Percentiles rank a stretch among this genome's conserved stretches.
phyloP scores from a whole-genome alignment of 1,140 invertebrate genomes.

The Drosophila orosa region DNA sequence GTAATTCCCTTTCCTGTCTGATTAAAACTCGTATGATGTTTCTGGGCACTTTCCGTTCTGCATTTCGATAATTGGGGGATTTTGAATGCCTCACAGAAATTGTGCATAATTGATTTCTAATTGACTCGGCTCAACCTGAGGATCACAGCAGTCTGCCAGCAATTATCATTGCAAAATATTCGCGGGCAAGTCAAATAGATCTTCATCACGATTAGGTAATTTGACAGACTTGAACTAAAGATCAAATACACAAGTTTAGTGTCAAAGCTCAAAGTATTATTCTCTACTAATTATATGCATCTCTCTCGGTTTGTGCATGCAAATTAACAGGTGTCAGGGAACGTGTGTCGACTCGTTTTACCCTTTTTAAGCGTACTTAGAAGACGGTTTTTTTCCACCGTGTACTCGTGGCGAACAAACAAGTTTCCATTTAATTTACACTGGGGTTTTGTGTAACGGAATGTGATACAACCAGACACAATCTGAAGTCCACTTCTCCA shows the following conservation, averaged over 20 bases:
- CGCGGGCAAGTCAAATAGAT: neutral
- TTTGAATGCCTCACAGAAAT: neutral
- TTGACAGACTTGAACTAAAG: neutral
- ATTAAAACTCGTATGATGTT: conserved; percentile 30
- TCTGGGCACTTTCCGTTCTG: neutral
- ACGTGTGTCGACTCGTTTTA: neutral
- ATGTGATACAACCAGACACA: conserved; percentile 21
- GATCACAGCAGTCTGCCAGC: conserved; percentile 10
- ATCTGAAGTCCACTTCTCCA: conserved; percentile 12
- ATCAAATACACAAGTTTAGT: conserved; percentile 2
- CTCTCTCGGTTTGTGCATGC: neutral
- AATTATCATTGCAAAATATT: conserved; percentile 24
- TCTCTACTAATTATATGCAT: conserved; percentile 4
- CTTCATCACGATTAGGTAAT: neutral
- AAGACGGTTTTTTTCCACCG: conserved; percentile 15
- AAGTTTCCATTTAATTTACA: conserved; percentile 24
- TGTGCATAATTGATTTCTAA: conserved; percentile 35
- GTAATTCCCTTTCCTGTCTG: conserved; percentile 29
- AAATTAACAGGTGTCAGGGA: conserved; percentile 13
- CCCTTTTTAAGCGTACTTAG: neutral
- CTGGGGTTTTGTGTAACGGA: conserved; percentile 13
- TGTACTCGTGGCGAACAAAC: conserved; percentile 2
- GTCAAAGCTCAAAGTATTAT: neutral
- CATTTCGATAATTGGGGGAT: conserved; percentile 4
- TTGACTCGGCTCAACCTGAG: conserved; percentile 8